Conservation (phyloP, 2,888 invertebrate species). For the Tachina grossa region DNA sequence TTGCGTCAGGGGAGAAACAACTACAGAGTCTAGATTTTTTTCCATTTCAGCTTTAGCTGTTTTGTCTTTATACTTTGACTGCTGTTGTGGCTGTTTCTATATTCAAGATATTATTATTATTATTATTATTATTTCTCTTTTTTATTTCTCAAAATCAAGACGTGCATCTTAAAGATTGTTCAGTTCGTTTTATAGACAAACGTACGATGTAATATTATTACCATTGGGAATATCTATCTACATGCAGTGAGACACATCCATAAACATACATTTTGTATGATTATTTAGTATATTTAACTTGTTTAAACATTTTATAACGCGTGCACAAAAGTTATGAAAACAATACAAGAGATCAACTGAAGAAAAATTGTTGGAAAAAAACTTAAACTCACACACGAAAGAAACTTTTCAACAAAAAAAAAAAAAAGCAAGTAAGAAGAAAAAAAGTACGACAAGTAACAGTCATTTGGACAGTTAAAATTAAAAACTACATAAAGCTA, state of each 20-base stretch:
- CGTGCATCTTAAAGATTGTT: constrained; percentile 71
- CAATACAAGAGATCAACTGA: constrained; percentile 69
- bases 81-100: constrained; percentile 45
- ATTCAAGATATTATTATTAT: constrained; percentile 30
- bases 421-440: constrained; percentile 46
- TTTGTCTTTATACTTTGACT: constrained; percentile 40
- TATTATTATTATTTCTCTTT: constrained; percentile 3
- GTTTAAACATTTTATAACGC: constrained; percentile 73
- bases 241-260: constrained; percentile 16
- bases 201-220: constrained; percentile 66
- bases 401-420: constrained; percentile 51
- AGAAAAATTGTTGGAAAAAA: constrained; percentile 64
- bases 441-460: constrained; percentile 67
- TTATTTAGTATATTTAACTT: constrained; percentile 46
- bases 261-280: constrained; percentile 2
- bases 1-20: constrained; percentile 74
- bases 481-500: constrained; percentile 47
- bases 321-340: constrained; percentile 72
- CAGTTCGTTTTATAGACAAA: constrained; percentile 56
- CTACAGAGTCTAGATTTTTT: constrained; percentile 61
- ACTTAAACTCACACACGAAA: constrained; percentile 59
- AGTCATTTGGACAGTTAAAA: constrained; percentile 69
- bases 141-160: constrained; percentile 65
- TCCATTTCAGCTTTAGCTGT: constrained; percentile 13
- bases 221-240: constrained; percentile 71